Conservation (phyloP, 2,888 invertebrate genomes). For the Cotesia congregata region DNA sequence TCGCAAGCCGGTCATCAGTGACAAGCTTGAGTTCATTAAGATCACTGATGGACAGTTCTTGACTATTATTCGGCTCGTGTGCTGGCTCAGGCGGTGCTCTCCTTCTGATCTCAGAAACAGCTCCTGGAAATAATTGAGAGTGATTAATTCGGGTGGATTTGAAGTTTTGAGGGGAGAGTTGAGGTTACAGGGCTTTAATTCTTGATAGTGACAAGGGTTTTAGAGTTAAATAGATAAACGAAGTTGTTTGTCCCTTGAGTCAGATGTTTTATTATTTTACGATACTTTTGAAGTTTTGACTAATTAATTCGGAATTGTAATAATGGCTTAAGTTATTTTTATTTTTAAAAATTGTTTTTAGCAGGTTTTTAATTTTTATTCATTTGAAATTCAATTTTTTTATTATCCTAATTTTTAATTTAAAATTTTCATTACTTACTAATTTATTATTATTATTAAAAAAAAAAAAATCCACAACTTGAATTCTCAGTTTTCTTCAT, state of each 20-base stretch:
- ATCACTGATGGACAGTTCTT: conserved; percentile 74
- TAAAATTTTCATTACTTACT: too few species aligned
- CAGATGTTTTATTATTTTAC: too few species aligned
- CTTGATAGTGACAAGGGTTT: conserved; percentile 3
- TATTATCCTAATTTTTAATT: too few species aligned
- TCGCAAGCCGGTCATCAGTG: conserved; percentile 76
- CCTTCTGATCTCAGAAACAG: conserved; percentile 75
- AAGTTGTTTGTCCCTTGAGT: background rate
- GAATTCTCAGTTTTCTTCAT: background rate
- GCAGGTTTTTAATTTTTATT: too few species aligned
- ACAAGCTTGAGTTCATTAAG: conserved; percentile 70
- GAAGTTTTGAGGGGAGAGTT: background rate
- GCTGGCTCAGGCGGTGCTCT: conserved; percentile 72
- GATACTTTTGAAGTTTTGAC: too few species aligned
- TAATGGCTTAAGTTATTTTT: too few species aligned
- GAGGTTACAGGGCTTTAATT: background rate
- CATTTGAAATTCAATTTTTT: too few species aligned
- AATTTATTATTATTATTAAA: too few species aligned
- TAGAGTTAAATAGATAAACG: background rate
- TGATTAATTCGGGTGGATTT: conserved; percentile 2
- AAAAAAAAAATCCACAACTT: too few species aligned
- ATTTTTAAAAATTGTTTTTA: too few species aligned
- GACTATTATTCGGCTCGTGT: conserved; percentile 76
- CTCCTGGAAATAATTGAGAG: conserved; percentile 69
- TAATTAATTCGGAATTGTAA: too few species aligned